Percentiles rank a stretch among this genome's conserved stretches.
These are phyloP conservation scores for Platichthys stellatus DNA, from an alignment of 2,113 vertebrate species.

Conservation along the genomic window DNA sequence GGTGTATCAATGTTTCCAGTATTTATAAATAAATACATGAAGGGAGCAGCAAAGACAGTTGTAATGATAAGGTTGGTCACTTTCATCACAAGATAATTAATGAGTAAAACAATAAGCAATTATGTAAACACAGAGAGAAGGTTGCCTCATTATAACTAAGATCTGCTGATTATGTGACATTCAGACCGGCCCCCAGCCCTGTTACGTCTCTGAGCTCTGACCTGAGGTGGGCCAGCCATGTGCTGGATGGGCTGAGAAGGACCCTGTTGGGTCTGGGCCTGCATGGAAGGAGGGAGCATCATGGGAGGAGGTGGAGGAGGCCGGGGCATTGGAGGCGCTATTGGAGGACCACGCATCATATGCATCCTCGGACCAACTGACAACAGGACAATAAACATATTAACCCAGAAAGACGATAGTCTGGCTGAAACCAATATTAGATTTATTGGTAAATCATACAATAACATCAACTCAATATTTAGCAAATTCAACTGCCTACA, in stretches of 20 bases:
- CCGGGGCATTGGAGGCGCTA: constrained; percentile 87
- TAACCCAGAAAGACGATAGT: no score
- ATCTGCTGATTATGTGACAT: background rate
- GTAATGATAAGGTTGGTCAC: no score
- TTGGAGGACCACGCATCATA: constrained; percentile 82
- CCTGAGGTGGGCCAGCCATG: constrained; percentile 68
- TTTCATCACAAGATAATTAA: background rate
- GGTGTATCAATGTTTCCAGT: no score
- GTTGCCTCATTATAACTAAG: background rate
- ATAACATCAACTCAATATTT: background rate
- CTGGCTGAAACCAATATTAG: no score
- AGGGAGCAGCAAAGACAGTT: background rate
- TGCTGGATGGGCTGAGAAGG: constrained; percentile 62
- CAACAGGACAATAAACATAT: background rate
- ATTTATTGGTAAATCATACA: background rate
- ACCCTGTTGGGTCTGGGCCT: constrained; percentile 65
- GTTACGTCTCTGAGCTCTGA: constrained; percentile 32
- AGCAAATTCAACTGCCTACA: background rate
- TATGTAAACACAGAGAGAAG: background rate
- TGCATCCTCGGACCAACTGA: constrained; percentile 79
- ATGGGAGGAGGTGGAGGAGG: constrained; percentile 90
- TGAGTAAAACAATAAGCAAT: background rate
- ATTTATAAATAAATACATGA: background rate
- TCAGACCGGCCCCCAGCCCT: no score
- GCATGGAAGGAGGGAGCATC: constrained; percentile 87